These are phyloP conservation scores for Zosterops borbonicus DNA, from an alignment of 2,113 vertebrate species.

Conservation along the genomic window DNA sequence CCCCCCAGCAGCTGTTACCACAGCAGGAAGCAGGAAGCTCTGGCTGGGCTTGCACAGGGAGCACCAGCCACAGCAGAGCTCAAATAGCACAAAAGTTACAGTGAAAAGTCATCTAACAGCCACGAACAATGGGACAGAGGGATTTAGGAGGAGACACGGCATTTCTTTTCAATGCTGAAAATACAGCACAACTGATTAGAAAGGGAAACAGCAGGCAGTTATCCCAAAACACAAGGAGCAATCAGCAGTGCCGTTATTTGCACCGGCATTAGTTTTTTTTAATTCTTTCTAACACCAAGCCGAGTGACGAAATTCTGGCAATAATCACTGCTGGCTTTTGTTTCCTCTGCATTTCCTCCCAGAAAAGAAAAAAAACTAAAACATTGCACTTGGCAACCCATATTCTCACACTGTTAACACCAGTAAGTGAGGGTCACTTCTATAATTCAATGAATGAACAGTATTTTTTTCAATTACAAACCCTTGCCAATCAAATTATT, in stretches of 20 bases:
- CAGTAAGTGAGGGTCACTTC: not conserved
- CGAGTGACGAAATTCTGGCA: not conserved
- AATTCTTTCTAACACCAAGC: not conserved
- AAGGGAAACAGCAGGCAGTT: not conserved
- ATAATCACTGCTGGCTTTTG: rapidly evolving
- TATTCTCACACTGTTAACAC: not conserved
- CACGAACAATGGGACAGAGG: not conserved
- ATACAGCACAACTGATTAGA: not conserved
- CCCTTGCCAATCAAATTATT: not conserved
- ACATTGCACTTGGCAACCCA: not conserved
- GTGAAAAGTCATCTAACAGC: not conserved
- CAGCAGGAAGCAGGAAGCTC: not conserved
- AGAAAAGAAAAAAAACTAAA: rapidly evolving
- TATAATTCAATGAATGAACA: not conserved
- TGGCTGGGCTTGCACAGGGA: not conserved
- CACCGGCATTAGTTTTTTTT: not conserved
- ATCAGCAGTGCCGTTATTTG: not conserved
- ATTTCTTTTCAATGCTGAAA: not conserved
- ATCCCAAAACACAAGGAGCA: not conserved
- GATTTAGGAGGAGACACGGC: not conserved
- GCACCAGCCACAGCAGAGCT: not conserved
- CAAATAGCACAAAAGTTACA: not conserved
- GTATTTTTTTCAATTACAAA: not conserved
- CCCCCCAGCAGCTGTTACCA: not conserved
- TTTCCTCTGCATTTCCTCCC: not conserved